Evolutionary conservation across 2,113 vertebrate genomes (phyloP).

Genomic region (Pterocles burchelli): DNA sequence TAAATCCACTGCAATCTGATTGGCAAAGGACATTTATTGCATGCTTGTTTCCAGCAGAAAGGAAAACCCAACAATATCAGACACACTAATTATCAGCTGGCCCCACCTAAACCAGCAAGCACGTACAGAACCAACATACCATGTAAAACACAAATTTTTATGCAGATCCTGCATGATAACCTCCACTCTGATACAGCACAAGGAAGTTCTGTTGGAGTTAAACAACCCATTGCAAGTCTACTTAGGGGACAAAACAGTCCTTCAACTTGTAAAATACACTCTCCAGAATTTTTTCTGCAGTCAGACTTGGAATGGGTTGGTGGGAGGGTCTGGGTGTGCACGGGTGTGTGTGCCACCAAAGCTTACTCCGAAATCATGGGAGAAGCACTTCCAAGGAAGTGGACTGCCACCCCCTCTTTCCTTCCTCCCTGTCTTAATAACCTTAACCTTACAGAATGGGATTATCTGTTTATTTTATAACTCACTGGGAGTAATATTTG

Average conservation of each 20-base stretch:
- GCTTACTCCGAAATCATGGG: not conserved
- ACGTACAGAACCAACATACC: not conserved
- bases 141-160: not conserved
- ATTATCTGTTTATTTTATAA: not conserved
- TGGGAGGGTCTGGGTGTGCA: not conserved
- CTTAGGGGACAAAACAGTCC: not conserved
- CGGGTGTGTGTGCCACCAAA: accelerated
- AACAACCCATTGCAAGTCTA: not conserved
- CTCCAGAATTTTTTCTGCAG: not conserved
- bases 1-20: not conserved
- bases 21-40: not conserved
- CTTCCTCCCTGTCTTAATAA: not conserved
- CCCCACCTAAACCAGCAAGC: not conserved
- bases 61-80: not conserved
- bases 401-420: not conserved
- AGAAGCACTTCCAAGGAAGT: not conserved
- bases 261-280: not conserved
- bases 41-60: not conserved
- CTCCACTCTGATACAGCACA: not conserved
- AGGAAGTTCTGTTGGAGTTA: not conserved
- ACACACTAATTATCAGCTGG: not conserved
- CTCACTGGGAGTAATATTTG: not conserved
- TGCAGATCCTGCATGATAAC: not conserved
- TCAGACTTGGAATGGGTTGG: not conserved
- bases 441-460: not conserved